Conservation (phyloP, 2,888 invertebrate genomes). For the Vesta saturnalis region DNA sequence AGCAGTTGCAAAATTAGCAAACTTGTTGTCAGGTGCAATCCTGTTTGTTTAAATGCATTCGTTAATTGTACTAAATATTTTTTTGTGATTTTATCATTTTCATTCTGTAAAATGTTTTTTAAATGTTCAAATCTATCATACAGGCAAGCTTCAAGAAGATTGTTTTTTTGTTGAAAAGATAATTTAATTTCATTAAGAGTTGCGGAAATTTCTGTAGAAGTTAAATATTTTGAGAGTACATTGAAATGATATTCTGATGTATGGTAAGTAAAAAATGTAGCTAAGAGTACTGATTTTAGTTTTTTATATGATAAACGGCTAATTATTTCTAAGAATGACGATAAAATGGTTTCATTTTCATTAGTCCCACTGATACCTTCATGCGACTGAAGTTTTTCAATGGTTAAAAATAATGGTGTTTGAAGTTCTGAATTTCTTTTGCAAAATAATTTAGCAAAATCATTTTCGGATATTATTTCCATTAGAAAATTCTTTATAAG, state of each 20-base stretch:
- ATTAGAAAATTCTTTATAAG: slow-evolving; percentile 22
- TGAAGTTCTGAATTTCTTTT: slow-evolving; percentile 16
- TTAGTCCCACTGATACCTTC: background rate
- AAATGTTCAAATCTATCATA: slow-evolving; percentile 1
- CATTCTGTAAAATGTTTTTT: background rate
- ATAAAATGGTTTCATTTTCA: slow-evolving; percentile 6
- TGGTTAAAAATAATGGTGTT: slow-evolving; percentile 19
- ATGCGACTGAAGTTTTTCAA: background rate
- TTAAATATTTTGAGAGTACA: background rate
- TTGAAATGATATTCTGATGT: background rate
- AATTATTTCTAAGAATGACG: slow-evolving; percentile 14
- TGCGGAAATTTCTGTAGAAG: background rate
- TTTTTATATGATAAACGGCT: background rate
- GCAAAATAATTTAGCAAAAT: slow-evolving; percentile 3
- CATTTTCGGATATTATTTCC: background rate
- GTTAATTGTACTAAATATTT: slow-evolving; percentile 17
- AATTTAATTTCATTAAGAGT: background rate
- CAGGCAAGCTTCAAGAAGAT: slow-evolving; percentile 18
- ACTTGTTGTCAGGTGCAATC: slow-evolving; percentile 25
- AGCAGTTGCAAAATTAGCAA: slow-evolving; percentile 12
- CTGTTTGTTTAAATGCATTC: slow-evolving; percentile 22
- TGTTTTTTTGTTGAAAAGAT: background rate
- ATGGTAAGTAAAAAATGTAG: slow-evolving; percentile 20
- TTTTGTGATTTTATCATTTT: slow-evolving; percentile 15
- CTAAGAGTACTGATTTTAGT: slow-evolving; percentile 12